A percentile compares a stretch with the other conserved stretches of the same genome.
Conservation (phyloP, 2,797 vertebrate genomes). For the Ambastaia sidthimunki region DNA sequence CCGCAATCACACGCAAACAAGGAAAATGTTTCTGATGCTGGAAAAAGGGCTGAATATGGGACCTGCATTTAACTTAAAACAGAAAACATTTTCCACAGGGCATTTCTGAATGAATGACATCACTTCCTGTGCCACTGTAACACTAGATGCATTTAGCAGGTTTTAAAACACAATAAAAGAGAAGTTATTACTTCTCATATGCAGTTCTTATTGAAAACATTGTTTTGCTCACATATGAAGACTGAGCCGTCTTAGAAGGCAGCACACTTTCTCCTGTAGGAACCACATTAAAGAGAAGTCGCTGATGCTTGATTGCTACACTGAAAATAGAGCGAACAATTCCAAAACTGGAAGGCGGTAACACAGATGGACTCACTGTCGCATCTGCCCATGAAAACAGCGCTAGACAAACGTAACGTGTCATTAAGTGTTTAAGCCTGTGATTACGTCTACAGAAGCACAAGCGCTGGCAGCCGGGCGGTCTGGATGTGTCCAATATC, state of each 20-base stretch:
- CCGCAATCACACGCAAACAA: conserved; percentile 1
- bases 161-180: neutral
- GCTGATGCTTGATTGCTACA: neutral
- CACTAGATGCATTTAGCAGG: neutral
- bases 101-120: neutral
- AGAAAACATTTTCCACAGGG: neutral
- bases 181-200: neutral
- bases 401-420: conserved; percentile 28
- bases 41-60: neutral
- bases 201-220: neutral
- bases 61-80: too few species aligned
- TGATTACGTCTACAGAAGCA: conserved; percentile 46
- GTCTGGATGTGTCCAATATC: conserved; percentile 38
- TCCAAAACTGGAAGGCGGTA: neutral
- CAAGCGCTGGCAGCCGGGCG: conserved; percentile 38
- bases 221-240: neutral
- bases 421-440: conserved; percentile 53
- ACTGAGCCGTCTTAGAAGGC: neutral
- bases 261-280: neutral
- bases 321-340: neutral
- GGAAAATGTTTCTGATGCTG: conserved; percentile 4
- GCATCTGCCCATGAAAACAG: conserved; percentile 27
- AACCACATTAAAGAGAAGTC: neutral
- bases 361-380: conserved; percentile 13
- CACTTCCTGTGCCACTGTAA: neutral